These are phyloP conservation scores for Mesocentrotus franciscanus DNA, from an alignment of 53 echinoderm and acorn worm species.

Conservation along the genomic window DNA sequence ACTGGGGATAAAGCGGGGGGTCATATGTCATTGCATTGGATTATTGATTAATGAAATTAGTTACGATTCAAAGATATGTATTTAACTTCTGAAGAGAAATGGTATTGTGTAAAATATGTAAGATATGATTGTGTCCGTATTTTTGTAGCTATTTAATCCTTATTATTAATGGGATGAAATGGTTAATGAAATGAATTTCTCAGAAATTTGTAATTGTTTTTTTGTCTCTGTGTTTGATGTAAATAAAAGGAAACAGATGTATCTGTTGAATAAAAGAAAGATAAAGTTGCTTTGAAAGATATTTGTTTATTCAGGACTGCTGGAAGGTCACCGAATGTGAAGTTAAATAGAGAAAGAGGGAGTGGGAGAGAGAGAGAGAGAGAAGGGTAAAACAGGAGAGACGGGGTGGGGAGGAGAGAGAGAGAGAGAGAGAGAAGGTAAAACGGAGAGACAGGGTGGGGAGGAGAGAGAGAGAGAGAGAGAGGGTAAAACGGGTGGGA, in stretches of 20 bases:
- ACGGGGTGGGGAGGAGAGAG: too few species aligned
- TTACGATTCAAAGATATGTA: neutral
- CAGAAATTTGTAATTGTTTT: conserved; percentile 9
- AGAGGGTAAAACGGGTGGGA: too few species aligned
- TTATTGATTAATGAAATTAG: neutral
- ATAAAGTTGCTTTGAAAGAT: neutral
- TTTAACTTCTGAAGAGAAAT: neutral
- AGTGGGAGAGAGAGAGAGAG: neutral
- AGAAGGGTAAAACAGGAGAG: neutral
- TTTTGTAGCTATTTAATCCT: neutral
- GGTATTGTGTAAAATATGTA: neutral
- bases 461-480: too few species aligned
- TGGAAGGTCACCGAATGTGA: neutral
- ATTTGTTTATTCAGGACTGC: neutral
- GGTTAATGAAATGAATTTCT: neutral
- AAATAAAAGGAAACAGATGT: conserved; percentile 41
- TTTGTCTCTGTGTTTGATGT: neutral
- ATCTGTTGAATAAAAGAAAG: neutral
- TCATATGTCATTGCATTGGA: neutral
- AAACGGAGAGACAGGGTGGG: neutral
- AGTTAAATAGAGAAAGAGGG: neutral
- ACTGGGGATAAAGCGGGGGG: neutral
- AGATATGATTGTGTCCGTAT: neutral
- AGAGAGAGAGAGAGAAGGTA: neutral
- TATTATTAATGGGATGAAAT: neutral